A percentile compares a stretch with the other conserved stretches of the same genome.
These are phyloP conservation scores for Amphiduros pacificus DNA, from an alignment of 2,888 invertebrate species.

Conservation along the genomic window DNA sequence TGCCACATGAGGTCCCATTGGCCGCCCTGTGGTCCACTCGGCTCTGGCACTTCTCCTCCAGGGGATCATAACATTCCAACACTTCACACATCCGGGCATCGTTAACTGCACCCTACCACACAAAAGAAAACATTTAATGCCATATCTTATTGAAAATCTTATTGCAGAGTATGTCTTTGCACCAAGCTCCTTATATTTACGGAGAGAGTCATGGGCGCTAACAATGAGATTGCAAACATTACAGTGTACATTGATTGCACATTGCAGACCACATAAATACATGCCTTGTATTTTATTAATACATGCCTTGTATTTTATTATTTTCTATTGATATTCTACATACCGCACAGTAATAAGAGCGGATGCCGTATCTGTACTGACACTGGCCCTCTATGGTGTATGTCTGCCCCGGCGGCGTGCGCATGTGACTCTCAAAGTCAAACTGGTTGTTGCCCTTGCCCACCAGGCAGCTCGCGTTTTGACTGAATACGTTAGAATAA, in stretches of 20 bases:
- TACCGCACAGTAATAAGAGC: conserved; percentile 47
- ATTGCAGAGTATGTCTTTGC: too few relatives aligned
- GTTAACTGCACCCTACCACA: conserved; percentile 18
- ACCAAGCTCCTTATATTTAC: too few relatives aligned
- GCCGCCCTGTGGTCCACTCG: conserved; percentile 42
- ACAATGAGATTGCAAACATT: too few relatives aligned
- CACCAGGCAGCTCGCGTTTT: too few relatives aligned
- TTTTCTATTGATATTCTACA: conserved; percentile 1
- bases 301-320: background rate
- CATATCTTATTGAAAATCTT: too few relatives aligned
- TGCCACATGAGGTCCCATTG: conserved; percentile 44
- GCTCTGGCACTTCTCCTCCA: conserved; percentile 34
- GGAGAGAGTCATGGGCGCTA: too few relatives aligned
- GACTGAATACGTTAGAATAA: too few relatives aligned
- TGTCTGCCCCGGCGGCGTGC: conserved; percentile 40
- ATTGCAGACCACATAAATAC: background rate
- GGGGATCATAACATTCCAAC: conserved; percentile 41
- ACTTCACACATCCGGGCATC: conserved; percentile 38
- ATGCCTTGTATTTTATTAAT: background rate
- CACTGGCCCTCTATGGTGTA: conserved; percentile 45
- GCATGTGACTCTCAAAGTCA: background rate
- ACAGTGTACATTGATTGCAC: too few relatives aligned
- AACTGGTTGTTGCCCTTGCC: too few relatives aligned
- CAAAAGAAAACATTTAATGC: background rate
- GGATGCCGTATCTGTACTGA: conserved; percentile 39